A percentile compares a stretch with the other conserved stretches of the same genome.
Conservation (phyloP, 1,140 invertebrate genomes). For the Lepidurus packardi region DNA sequence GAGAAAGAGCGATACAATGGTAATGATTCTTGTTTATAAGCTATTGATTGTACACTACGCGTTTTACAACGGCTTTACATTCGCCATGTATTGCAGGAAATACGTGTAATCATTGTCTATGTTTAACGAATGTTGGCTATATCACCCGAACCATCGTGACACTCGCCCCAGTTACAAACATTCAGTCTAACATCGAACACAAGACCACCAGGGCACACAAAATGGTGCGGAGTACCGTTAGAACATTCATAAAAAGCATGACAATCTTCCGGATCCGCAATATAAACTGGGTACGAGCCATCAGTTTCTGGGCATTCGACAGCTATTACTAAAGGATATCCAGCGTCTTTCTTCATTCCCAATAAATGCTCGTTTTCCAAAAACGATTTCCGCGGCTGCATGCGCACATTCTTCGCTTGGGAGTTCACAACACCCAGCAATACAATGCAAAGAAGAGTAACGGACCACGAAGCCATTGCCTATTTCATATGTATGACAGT, state of each 20-base stretch:
- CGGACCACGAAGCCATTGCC: not conserved
- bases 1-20: too few species aligned
- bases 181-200: not conserved
- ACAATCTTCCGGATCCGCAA: conserved; percentile 26
- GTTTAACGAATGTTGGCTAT: not conserved
- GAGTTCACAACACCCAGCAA: not conserved
- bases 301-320: conserved; percentile 13
- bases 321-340: not conserved
- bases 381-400: not conserved
- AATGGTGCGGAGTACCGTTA: conserved; percentile 11
- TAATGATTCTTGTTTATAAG: too few species aligned
- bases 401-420: not conserved
- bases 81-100: not conserved
- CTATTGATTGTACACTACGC: not conserved
- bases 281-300: conserved; percentile 7
- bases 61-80: not conserved
- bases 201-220: conserved; percentile 23
- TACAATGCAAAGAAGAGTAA: not conserved
- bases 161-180: conserved; percentile 14
- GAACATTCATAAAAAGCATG: conserved; percentile 26
- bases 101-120: not conserved
- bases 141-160: not conserved
- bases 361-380: not conserved
- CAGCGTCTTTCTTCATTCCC: not conserved
- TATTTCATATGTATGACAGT: not conserved